Conservation (phyloP, 2,113 vertebrate genomes). For the Pao palembangensis region DNA sequence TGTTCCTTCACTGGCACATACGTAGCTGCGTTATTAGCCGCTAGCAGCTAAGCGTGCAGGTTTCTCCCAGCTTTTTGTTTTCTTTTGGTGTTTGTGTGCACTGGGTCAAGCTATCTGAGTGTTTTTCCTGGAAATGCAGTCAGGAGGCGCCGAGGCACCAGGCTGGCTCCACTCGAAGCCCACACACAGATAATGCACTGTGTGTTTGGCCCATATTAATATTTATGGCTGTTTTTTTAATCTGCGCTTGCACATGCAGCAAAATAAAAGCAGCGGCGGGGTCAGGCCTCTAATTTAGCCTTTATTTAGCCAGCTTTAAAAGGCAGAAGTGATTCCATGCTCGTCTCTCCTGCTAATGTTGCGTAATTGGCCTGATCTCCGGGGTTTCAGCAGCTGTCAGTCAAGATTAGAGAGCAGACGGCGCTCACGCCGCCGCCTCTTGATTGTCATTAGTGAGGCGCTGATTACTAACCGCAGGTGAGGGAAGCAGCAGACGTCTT, state of each 20-base stretch:
- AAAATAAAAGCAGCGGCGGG: constrained; percentile 65
- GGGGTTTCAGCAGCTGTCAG: constrained; percentile 63
- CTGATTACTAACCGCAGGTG: constrained; percentile 19
- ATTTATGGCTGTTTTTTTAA: constrained; percentile 76
- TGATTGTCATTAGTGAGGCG: constrained; percentile 5
- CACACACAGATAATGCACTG: constrained; percentile 69
- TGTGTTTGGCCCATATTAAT: constrained; percentile 75
- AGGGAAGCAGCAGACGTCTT: not conserved
- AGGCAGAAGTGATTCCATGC: constrained; percentile 57
- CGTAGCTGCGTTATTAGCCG: no score
- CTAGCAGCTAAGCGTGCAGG: constrained; percentile 25
- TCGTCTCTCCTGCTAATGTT: constrained; percentile 50
- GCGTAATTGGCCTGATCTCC: constrained; percentile 70
- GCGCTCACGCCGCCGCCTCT: no score
- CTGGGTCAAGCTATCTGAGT: constrained; percentile 56
- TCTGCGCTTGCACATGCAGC: constrained; percentile 69
- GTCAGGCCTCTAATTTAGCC: constrained; percentile 70
- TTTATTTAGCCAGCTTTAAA: constrained; percentile 73
- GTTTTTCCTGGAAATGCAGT: constrained; percentile 44
- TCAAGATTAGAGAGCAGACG: constrained; percentile 58
- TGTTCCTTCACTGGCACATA: no score
- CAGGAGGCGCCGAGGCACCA: constrained; percentile 34
- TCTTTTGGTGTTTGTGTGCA: constrained; percentile 29
- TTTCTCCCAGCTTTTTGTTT: constrained; percentile 26
- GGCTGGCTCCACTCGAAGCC: constrained; percentile 61